A percentile compares a stretch with the other conserved stretches of the same genome.
These are phyloP conservation scores for Epicampocera succincta DNA, from an alignment of 2,888 invertebrate species.

Conservation along the genomic window DNA sequence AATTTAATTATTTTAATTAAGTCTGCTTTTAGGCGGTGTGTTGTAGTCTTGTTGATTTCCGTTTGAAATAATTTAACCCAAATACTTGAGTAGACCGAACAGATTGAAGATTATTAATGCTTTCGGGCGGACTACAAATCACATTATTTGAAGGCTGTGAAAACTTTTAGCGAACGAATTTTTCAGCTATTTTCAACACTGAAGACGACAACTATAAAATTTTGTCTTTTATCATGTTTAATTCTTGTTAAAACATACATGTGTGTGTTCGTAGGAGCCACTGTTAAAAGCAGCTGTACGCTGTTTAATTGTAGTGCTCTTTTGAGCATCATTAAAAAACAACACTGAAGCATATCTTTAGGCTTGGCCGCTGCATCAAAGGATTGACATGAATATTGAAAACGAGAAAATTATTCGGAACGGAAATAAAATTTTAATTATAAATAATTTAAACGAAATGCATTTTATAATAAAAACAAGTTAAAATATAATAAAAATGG, in stretches of 20 bases:
- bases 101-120: slow-evolving; percentile 21
- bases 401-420: too few relatives aligned
- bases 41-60: slow-evolving; percentile 3
- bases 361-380: slow-evolving; percentile 5
- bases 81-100: background rate
- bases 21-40: slow-evolving; percentile 48
- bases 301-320: background rate
- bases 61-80: slow-evolving; percentile 26
- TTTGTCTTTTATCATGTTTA: too few relatives aligned
- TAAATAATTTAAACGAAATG: too few relatives aligned
- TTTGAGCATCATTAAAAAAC: background rate
- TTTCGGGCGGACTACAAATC: too few relatives aligned
- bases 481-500: too few relatives aligned
- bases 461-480: too few relatives aligned
- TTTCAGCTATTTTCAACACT: too few relatives aligned
- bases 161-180: too few relatives aligned
- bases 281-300: slow-evolving; percentile 1
- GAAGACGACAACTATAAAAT: too few relatives aligned
- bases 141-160: too few relatives aligned
- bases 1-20: slow-evolving; percentile 63
- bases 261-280: background rate
- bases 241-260: too few relatives aligned
- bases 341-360: background rate
- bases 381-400: background rate
- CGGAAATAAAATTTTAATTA: too few relatives aligned